A percentile compares a stretch with the other conserved stretches of the same genome.
These are phyloP conservation scores for Campoplex nolae DNA, from an alignment of 2,888 invertebrate species.

Conservation along the genomic window DNA sequence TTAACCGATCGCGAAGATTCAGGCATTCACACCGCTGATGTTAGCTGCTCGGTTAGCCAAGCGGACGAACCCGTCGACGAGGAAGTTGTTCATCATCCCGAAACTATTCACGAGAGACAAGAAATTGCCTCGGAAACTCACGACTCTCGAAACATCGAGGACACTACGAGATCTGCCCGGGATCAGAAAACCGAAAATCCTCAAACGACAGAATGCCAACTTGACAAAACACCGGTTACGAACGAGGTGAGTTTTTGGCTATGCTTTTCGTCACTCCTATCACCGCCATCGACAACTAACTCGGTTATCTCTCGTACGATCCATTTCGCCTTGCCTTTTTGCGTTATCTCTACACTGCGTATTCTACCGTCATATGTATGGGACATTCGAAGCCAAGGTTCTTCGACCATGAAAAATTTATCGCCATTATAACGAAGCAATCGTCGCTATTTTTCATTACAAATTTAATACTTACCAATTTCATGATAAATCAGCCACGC, in stretches of 20 bases:
- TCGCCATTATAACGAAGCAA: too few species aligned
- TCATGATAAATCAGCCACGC: too few species aligned
- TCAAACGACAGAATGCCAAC: constrained; percentile 66
- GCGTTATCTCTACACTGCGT: not conserved
- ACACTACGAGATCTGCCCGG: constrained; percentile 43
- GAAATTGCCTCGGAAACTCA: constrained; percentile 75
- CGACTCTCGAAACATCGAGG: constrained; percentile 63
- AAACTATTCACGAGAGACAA: constrained; percentile 74
- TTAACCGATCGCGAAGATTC: constrained; percentile 91
- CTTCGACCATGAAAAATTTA: not conserved
- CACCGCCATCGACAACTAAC: constrained; percentile 11
- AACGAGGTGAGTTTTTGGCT: constrained; percentile 78
- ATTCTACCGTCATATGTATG: constrained; percentile 8
- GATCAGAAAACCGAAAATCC: not conserved
- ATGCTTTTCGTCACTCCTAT: not conserved
- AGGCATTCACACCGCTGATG: constrained; percentile 92
- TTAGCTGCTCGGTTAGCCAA: constrained; percentile 90
- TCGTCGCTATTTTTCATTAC: too few species aligned
- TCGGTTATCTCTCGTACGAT: not conserved
- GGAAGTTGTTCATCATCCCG: constrained; percentile 75
- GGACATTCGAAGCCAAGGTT: not conserved
- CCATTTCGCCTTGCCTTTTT: constrained; percentile 3
- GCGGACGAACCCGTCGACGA: constrained; percentile 90
- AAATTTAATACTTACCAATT: too few species aligned
- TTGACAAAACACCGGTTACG: constrained; percentile 75